Conservation (phyloP, 2,113 vertebrate genomes). For the Dipodomys merriami region DNA sequence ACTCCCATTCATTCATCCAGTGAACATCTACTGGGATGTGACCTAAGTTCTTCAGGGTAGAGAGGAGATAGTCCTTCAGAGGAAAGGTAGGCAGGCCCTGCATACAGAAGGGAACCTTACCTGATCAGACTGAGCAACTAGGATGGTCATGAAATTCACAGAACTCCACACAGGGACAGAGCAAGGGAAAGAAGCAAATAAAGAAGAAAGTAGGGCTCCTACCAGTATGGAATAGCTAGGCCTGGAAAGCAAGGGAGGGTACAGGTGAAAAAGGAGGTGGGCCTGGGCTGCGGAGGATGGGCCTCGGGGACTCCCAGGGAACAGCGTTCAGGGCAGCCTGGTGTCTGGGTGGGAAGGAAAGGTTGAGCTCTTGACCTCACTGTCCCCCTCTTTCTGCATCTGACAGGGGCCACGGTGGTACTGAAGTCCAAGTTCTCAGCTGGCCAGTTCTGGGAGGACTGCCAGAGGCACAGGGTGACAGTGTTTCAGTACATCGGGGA, state of each 20-base stretch:
- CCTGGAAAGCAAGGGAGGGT: neutral
- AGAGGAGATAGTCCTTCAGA: neutral
- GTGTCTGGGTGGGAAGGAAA: neutral
- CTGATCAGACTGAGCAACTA: neutral
- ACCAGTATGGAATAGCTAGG: neutral
- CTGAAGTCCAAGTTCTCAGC: slow-evolving; percentile 94
- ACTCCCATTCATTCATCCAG: neutral
- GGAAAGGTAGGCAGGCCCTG: neutral
- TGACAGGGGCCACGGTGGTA: slow-evolving; percentile 86
- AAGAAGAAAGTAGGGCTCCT: neutral
- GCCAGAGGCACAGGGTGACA: slow-evolving; percentile 88
- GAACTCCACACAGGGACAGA: neutral
- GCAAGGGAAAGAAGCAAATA: neutral
- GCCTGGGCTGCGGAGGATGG: rapidly evolving
- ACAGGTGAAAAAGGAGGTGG: neutral
- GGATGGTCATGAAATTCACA: neutral
- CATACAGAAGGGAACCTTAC: too few species aligned
- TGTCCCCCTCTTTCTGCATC: neutral
- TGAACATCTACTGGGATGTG: neutral
- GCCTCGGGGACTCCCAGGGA: neutral
- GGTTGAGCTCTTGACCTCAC: neutral
- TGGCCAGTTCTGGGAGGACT: slow-evolving; percentile 94
- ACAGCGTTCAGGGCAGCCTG: neutral
- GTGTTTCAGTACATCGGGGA: slow-evolving; percentile 96
- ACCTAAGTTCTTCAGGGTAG: neutral